These are phyloP conservation scores for Dorcus parallelipipedus DNA, from an alignment of 2,888 invertebrate genomes.

Conservation along the genomic window DNA sequence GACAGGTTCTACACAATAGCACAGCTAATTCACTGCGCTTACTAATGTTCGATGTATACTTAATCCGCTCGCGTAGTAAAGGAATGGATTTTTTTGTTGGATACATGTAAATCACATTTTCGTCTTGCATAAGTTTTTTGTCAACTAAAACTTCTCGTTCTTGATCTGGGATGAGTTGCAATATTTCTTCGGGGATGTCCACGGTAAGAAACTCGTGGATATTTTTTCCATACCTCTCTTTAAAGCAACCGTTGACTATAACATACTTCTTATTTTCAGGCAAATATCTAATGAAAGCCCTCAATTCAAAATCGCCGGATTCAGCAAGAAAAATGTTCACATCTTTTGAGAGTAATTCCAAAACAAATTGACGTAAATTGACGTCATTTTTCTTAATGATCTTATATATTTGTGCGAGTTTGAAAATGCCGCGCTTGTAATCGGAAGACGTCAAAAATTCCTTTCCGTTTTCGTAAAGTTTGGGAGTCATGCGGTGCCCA, in stretches of 20 bases:
- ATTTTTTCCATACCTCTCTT: conserved; percentile 2
- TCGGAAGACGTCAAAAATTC: neutral
- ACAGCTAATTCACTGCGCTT: neutral
- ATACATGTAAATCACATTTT: conserved; percentile 1
- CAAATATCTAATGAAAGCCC: neutral
- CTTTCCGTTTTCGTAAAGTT: conserved; percentile 4
- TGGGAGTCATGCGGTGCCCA: conserved; percentile 6
- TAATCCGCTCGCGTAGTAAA: conserved; percentile 3
- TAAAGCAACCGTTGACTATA: neutral
- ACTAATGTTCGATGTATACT: conserved; percentile 5
- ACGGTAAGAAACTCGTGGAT: neutral
- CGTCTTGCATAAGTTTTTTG: conserved; percentile 1
- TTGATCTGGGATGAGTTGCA: neutral
- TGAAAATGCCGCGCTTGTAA: neutral
- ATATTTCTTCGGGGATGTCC: neutral
- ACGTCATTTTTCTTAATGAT: conserved; percentile 1
- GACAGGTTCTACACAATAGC: conserved; percentile 1
- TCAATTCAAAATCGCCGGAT: neutral
- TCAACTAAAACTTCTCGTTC: conserved; percentile 3
- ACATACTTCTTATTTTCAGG: neutral
- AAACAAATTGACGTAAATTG: conserved; percentile 7
- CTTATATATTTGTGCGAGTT: conserved; percentile 2
- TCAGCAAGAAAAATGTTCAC: neutral
- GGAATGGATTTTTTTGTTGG: neutral
- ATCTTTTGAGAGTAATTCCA: conserved; percentile 7